phyloP scores from a whole-genome alignment of 2,113 vertebrate genomes.

The Caloenas nicobarica region DNA sequence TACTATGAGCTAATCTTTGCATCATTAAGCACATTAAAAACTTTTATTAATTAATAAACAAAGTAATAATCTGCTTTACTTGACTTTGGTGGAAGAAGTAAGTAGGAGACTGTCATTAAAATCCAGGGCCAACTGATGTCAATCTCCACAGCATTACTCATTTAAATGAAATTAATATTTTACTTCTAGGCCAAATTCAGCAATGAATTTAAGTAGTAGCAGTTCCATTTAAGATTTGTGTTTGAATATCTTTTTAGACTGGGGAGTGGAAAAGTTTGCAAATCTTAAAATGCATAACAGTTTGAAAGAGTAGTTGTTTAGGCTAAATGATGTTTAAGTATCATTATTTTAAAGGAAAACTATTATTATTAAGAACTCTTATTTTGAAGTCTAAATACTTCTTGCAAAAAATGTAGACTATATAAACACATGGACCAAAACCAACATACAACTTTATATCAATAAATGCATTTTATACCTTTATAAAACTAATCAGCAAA shows the following conservation, averaged over 20 bases:
- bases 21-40: background rate
- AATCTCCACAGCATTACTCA: background rate
- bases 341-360: background rate
- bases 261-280: background rate
- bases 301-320: background rate
- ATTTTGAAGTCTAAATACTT: background rate
- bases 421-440: background rate
- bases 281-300: background rate
- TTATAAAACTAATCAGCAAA: background rate
- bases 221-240: background rate
- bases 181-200: background rate
- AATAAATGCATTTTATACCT: background rate
- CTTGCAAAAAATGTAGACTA: background rate
- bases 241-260: background rate
- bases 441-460: background rate
- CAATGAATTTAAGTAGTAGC: background rate
- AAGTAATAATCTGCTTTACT: background rate
- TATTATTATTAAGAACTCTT: background rate
- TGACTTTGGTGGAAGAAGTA: background rate
- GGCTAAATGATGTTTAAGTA: background rate
- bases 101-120: background rate
- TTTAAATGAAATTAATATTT: background rate
- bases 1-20: background rate
- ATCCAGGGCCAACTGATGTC: background rate
- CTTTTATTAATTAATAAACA: background rate